A percentile compares a stretch with the other conserved stretches of the same genome.
Evolutionary conservation across 1,140 invertebrate species (phyloP).

Genomic region (Cydia strobilella): DNA sequence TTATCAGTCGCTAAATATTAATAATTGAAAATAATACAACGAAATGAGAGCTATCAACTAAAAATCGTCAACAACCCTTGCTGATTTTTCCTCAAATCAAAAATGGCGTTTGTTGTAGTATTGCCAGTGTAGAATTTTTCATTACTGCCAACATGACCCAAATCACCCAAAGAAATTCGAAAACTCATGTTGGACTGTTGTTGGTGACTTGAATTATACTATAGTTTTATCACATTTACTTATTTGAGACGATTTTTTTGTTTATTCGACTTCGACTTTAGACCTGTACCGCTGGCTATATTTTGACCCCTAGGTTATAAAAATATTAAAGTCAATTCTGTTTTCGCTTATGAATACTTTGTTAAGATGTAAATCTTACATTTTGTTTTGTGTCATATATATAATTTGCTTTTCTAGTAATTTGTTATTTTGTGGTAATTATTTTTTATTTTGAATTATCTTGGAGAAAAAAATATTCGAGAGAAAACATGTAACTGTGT

Average conservation of each 20-base stretch:
- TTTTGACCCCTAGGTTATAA: too few species aligned
- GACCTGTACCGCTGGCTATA: too few species aligned
- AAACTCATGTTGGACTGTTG: not conserved
- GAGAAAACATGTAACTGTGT: too few species aligned
- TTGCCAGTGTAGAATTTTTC: conserved; percentile 35
- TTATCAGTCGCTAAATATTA: conserved; percentile 6
- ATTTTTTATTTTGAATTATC: too few species aligned
- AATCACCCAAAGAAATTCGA: not conserved
- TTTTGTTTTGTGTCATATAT: too few species aligned
- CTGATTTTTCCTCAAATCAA: conserved; percentile 45
- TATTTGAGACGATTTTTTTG: not conserved
- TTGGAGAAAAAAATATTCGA: too few species aligned
- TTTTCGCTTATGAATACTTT: too few species aligned
- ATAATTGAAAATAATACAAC: conserved; percentile 4
- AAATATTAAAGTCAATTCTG: too few species aligned
- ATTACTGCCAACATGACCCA: not conserved
- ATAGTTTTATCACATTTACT: not conserved
- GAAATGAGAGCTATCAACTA: conserved; percentile 16
- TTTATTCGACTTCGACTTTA: not conserved
- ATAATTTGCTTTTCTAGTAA: too few species aligned
- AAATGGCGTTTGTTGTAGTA: conserved; percentile 47
- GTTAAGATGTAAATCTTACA: too few species aligned
- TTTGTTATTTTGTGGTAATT: too few species aligned
- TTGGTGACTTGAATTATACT: not conserved
- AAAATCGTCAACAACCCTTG: conserved; percentile 36